Conservation (phyloP, 2,888 invertebrate species). For the Keiferia lycopersicella region DNA sequence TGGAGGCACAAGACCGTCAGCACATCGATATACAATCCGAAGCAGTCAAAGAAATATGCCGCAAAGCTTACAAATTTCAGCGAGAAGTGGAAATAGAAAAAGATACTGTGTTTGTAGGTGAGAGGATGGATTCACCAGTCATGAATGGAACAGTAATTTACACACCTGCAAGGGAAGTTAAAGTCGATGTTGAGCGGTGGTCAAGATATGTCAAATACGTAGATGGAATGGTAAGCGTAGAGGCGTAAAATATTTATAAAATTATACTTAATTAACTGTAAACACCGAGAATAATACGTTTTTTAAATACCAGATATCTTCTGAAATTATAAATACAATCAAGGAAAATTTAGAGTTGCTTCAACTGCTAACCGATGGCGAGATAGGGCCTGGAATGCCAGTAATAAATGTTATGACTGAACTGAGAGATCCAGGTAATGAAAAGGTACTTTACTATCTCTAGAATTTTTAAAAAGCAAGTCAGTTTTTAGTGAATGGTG, state of each 20-base stretch:
- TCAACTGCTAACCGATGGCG: constrained; percentile 81
- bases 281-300: neutral
- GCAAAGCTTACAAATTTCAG: constrained; percentile 41
- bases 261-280: neutral
- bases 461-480: too few species aligned
- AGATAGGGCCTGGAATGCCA: constrained; percentile 81
- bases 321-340: constrained; percentile 70
- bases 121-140: constrained; percentile 66
- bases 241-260: neutral
- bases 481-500: too few species aligned
- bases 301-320: constrained; percentile 55
- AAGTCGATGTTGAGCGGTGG: constrained; percentile 69
- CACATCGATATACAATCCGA: constrained; percentile 34
- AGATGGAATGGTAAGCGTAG: constrained; percentile 61
- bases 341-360: constrained; percentile 81
- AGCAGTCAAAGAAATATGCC: constrained; percentile 45
- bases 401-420: constrained; percentile 90
- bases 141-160: constrained; percentile 65
- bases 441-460: too few species aligned
- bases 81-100: constrained; percentile 57
- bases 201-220: constrained; percentile 76
- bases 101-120: constrained; percentile 45
- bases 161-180: constrained; percentile 69
- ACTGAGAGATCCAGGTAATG: constrained; percentile 84
- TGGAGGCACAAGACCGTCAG: constrained; percentile 50